Evolutionary conservation across 2,888 invertebrate genomes (phyloP).

Genomic region (Drosophila kokeensis): DNA sequence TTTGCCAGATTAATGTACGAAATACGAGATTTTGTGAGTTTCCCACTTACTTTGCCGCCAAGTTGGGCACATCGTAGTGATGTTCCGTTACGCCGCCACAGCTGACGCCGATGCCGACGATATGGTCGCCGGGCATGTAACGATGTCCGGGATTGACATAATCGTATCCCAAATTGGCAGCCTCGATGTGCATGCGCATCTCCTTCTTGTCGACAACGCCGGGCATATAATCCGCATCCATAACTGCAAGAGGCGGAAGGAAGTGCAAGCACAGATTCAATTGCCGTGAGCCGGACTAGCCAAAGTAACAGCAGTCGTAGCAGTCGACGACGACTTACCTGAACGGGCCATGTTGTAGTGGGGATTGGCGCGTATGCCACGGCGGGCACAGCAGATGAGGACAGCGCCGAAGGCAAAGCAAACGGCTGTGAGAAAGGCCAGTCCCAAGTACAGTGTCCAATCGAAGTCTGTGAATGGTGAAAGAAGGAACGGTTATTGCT

Average conservation of each 20-base stretch:
- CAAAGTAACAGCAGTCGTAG: neutral
- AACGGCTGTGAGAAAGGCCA: slow-evolving; percentile 83
- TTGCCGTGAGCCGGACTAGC: slow-evolving; percentile 27
- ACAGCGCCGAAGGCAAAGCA: slow-evolving; percentile 83
- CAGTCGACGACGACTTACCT: slow-evolving; percentile 71
- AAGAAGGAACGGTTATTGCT: neutral
- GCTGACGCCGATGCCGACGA: slow-evolving; percentile 85
- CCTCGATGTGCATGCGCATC: slow-evolving; percentile 85
- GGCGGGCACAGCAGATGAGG: slow-evolving; percentile 83
- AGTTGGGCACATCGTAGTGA: slow-evolving; percentile 95
- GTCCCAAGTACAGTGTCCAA: slow-evolving; percentile 85
- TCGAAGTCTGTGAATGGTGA: slow-evolving; percentile 80
- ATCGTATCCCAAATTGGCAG: slow-evolving; percentile 92
- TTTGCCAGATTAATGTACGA: slow-evolving; percentile 27
- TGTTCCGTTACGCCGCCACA: slow-evolving; percentile 87
- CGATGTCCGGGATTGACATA: slow-evolving; percentile 88
- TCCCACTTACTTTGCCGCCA: slow-evolving; percentile 88
- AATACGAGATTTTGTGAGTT: slow-evolving; percentile 10
- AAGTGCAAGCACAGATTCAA: slow-evolving; percentile 53
- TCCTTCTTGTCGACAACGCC: slow-evolving; percentile 93
- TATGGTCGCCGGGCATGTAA: slow-evolving; percentile 77
- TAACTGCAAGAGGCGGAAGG: slow-evolving; percentile 87
- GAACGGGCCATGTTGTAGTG: slow-evolving; percentile 85
- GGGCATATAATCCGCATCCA: slow-evolving; percentile 94
- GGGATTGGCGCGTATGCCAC: slow-evolving; percentile 82